Evolutionary conservation across 2,113 vertebrate species (phyloP), one percentile per base, ranked within the genome.

Genomic region (Pelecanoides urinatrix): DNA sequence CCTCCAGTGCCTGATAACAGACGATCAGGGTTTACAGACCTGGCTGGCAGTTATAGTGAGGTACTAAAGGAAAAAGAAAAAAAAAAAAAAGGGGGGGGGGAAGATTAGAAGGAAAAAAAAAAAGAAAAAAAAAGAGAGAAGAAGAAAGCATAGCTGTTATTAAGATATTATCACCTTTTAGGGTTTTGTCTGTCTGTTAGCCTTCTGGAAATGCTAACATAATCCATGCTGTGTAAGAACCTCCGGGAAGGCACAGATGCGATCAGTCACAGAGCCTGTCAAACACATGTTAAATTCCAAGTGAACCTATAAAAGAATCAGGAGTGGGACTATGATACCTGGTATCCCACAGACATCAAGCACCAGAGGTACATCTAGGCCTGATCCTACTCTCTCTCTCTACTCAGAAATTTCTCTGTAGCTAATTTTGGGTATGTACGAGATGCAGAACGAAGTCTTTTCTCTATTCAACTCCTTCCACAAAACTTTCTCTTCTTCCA

Each of bases 141-240:
- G 6, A 66, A 63, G 14, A 56, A 68, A 61, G 26, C 32, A 72
- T 59, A 76, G 50, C 19, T 91, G 89, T 73, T 92, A 77, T 59
- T 27, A 78, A 88, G 78, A 52, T 36, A 73, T 58, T 86, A 88
- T 34, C 85, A 92, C 34, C 36, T 83, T 58, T 88, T 42, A 94
- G 73, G 44, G 67, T 89, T 94, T 81, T 89, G 73, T 78, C 82
- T 94, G 92, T 91, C 86, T 84, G 68, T 66, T 66, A 92, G 81
- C 34, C 56, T 80, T 76, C 44, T 50, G 68, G 40, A 89, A 82
- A 84, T 23, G 27, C 68, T 86, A 92, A 63, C 55, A 61, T 66
- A 71, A 42, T 15, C 53, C 73, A 23, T 61, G 44, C 59, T 53
- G 62, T 10, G 8, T 62, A 50, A 75, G 47, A 92, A 29, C 76